Evolutionary conservation across 37 sponge, comb jelly and placozoan species (phyloP).

Genomic region (Aplysina aerophoba): DNA sequence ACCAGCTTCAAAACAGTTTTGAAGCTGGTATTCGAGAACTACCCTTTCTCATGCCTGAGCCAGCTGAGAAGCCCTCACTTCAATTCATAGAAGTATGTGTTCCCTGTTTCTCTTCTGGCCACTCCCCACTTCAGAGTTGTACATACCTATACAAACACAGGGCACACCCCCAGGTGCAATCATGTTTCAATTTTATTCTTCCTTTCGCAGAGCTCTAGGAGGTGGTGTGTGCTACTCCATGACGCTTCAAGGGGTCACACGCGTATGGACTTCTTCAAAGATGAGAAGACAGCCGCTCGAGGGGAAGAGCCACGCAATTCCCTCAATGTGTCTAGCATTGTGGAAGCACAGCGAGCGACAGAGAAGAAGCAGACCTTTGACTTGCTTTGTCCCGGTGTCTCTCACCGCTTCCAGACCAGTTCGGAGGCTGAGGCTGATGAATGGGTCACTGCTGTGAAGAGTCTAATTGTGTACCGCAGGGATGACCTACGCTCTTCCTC

Average conservation of each 20-base stretch:
- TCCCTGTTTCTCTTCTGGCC: too few relatives aligned
- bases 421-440: slow-evolving; percentile 82
- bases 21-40: too few relatives aligned
- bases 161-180: background rate
- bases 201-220: slow-evolving; percentile 59
- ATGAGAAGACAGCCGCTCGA: slow-evolving; percentile 75
- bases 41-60: too few relatives aligned
- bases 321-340: slow-evolving; percentile 68
- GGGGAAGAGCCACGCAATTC: slow-evolving; percentile 71
- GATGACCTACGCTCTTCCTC: slow-evolving; percentile 27
- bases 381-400: slow-evolving; percentile 79
- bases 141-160: too few relatives aligned
- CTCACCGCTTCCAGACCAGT: slow-evolving; percentile 67
- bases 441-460: slow-evolving; percentile 53
- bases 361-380: slow-evolving; percentile 83
- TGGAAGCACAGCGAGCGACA: slow-evolving; percentile 52
- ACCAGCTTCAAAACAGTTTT: too few relatives aligned
- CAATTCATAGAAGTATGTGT: too few relatives aligned
- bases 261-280: slow-evolving; percentile 75
- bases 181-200: background rate
- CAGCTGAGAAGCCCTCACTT: too few relatives aligned
- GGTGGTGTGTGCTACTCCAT: slow-evolving; percentile 74
- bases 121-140: too few relatives aligned
- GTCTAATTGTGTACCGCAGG: slow-evolving; percentile 58
- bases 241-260: slow-evolving; percentile 39